Evolutionary conservation across 2,113 vertebrate species (phyloP), one percentile per base, ranked within the genome.

Genomic region (Mustelus asterias): DNA sequence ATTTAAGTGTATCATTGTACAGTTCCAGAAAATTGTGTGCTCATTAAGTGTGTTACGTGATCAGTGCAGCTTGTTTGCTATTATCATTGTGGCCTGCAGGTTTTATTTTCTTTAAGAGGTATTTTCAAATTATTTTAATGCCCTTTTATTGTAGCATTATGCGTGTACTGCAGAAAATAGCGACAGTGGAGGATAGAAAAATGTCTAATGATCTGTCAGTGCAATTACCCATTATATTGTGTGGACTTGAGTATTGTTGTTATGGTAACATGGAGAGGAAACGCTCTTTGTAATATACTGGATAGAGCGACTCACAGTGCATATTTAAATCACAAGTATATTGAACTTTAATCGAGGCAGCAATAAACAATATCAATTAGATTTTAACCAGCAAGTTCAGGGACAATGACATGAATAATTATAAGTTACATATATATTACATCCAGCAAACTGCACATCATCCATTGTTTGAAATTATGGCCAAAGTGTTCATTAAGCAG

Each of bases 261-360:
- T 69, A 95, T 95, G 67, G 69, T 95, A 95, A 70, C 69, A 72
- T 13, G 24, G 63, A 29, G 67, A 33, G 37, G 94, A 95, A 95
- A 48, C 72, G 94, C 94, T 76, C 41, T 72, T 54, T 95, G 44
- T 76, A 29, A 54, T 24, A 95, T 54, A 69, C 69, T 76, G 69
- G 58, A 26, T 95, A 33, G 41, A 44, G n/a, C 24, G 41, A 72
- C 93, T 72, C 65, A 16, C 90, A 44, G 67, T 54, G 60, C 33
- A 93, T 93, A 93, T 54, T 70, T 72, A 72, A 76, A 72, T 14
- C 70, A 95, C 13, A 13, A 44, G 41, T 48, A 24, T 41, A 33
- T 95, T 72, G 69, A 54, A 95, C 44, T 33, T 24, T 11, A 72
- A 95, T 54, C 0, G 63, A 54, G 29, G 13, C 94, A 95, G 94